phyloP scores from a whole-genome alignment of 2,113 vertebrate genomes.

The Passer domesticus region DNA sequence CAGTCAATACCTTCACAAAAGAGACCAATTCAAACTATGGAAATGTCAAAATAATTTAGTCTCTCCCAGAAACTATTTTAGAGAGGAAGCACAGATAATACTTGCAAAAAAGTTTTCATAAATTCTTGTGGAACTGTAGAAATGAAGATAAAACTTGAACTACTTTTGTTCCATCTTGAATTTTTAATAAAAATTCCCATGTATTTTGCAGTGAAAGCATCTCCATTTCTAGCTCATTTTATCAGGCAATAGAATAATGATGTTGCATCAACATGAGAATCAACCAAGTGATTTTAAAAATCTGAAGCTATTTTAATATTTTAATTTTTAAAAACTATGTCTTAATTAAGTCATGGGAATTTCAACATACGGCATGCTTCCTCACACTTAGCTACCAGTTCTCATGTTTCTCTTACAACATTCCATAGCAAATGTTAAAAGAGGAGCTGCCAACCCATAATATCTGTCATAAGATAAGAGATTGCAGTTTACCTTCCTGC shows the following conservation, averaged over 20 bases:
- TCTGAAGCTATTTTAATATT: not conserved
- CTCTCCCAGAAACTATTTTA: not conserved
- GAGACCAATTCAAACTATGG: not conserved
- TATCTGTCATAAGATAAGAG: not conserved
- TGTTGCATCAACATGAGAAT: not conserved
- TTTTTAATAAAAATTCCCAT: not conserved
- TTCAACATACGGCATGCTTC: not conserved
- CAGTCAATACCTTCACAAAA: not conserved
- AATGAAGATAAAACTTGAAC: not conserved
- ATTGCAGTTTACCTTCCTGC: not conserved
- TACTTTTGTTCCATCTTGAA: not conserved
- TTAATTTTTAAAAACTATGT: not conserved
- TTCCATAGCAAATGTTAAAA: not conserved
- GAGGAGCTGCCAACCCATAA: not conserved
- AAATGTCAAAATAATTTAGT: not conserved
- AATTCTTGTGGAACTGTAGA: not conserved
- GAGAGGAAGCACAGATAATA: not conserved
- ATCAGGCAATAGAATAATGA: not conserved
- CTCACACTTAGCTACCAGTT: not conserved
- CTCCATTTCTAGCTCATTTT: not conserved
- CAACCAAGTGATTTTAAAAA: not conserved
- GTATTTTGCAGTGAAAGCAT: not conserved
- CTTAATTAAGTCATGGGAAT: not conserved
- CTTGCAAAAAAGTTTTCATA: not conserved
- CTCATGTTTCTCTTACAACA: not conserved